These are phyloP conservation scores for Junonia oenone DNA, from an alignment of 2,888 invertebrate genomes.

Conservation along the genomic window DNA sequence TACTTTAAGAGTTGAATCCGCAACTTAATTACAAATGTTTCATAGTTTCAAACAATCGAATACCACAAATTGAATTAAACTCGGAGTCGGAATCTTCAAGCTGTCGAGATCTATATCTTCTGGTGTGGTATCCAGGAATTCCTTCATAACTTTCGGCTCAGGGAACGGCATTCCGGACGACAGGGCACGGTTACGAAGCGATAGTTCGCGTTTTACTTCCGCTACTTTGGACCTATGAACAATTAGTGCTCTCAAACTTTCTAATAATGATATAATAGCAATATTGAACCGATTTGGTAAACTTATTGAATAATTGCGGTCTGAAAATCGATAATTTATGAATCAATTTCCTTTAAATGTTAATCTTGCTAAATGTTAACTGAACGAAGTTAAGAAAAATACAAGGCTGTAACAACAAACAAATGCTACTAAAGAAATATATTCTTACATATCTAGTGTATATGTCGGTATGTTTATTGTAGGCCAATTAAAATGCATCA, in stretches of 20 bases:
- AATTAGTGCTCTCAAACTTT: neutral
- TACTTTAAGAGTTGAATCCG: slow-evolving; percentile 7
- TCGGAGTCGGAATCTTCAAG: slow-evolving; percentile 81
- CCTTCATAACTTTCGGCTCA: slow-evolving; percentile 85
- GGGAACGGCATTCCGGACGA: slow-evolving; percentile 82
- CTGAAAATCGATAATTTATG: neutral
- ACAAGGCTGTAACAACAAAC: too few species aligned
- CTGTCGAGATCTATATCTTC: slow-evolving; percentile 74
- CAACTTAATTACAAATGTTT: slow-evolving; percentile 13
- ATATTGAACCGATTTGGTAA: neutral
- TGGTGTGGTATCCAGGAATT: slow-evolving; percentile 82
- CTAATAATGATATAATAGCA: neutral
- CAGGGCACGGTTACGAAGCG: slow-evolving; percentile 84
- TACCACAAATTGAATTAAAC: slow-evolving; percentile 85
- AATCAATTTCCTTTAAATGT: neutral
- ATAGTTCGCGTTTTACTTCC: slow-evolving; percentile 83
- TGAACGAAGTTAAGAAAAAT: too few species aligned
- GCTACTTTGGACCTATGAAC: slow-evolving; percentile 80
- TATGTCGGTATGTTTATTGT: too few species aligned
- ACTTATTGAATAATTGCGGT: neutral
- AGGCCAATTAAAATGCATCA: too few species aligned
- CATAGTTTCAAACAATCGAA: slow-evolving; percentile 33
- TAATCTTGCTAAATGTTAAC: neutral
- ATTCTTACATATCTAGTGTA: too few species aligned
- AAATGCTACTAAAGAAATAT: too few species aligned